phyloP scores from a whole-genome alignment of 1,140 invertebrate genomes.

The Elymnias hypermnestra region DNA sequence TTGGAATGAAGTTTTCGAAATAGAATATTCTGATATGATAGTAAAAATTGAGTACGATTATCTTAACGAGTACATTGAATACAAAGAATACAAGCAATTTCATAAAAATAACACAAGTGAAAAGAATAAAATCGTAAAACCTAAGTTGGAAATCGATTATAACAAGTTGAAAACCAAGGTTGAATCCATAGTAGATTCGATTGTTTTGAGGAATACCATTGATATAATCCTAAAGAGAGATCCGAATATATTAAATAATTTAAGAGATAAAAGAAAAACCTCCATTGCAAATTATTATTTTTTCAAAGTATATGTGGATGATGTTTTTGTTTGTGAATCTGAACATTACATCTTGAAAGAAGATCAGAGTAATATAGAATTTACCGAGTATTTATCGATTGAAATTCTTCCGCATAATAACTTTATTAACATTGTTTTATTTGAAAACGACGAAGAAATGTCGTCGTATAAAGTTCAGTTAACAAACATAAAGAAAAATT shows the following conservation, averaged over 20 bases:
- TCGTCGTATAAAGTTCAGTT: constrained; percentile 32
- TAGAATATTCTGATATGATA: constrained; percentile 51
- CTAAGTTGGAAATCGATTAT: constrained; percentile 50
- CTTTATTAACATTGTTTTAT: constrained; percentile 36
- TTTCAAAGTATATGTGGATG: constrained; percentile 53
- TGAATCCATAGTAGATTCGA: constrained; percentile 36
- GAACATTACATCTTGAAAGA: constrained; percentile 31
- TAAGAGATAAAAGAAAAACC: constrained; percentile 17
- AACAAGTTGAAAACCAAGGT: constrained; percentile 41
- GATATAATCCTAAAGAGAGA: constrained; percentile 36
- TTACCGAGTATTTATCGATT: constrained; percentile 47
- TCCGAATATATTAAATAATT: constrained; percentile 24
- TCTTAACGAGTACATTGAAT: constrained; percentile 47
- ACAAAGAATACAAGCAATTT: constrained; percentile 42
- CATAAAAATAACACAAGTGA: constrained; percentile 17
- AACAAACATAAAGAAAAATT: constrained; percentile 32
- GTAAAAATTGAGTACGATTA: constrained; percentile 56
- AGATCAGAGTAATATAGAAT: constrained; percentile 27
- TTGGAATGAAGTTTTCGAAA: constrained; percentile 43
- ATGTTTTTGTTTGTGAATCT: constrained; percentile 57
- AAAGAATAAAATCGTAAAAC: constrained; percentile 35
- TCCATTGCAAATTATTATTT: constrained; percentile 22
- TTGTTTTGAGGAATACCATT: constrained; percentile 32
- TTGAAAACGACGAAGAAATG: constrained; percentile 44
- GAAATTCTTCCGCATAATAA: constrained; percentile 53